Percentiles rank a stretch among this genome's conserved stretches.
Evolutionary conservation across 2,113 vertebrate genomes (phyloP).

Genomic region (Ailurus styani): DNA sequence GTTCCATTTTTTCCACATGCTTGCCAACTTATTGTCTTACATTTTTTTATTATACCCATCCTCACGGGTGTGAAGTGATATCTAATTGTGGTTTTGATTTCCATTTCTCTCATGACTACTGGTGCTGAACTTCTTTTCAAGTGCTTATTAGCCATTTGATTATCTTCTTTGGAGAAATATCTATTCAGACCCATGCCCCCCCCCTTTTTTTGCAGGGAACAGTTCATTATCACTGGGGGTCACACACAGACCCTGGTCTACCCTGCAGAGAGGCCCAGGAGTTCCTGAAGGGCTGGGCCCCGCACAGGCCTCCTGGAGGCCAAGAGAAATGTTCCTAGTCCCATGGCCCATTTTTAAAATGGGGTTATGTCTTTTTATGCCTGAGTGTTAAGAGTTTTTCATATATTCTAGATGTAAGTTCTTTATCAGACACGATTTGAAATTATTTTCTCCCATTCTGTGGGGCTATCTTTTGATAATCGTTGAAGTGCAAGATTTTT

Average conservation of each 20-base stretch:
- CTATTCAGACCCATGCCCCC: neutral
- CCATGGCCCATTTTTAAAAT: neutral
- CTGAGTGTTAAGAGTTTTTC: neutral
- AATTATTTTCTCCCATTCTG: neutral
- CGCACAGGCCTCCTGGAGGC: neutral
- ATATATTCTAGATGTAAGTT: neutral
- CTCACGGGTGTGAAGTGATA: neutral
- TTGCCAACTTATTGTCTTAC: neutral
- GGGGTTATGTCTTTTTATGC: neutral
- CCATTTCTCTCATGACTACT: neutral
- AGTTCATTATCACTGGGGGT: slow-evolving; percentile 43
- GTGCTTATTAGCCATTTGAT: neutral
- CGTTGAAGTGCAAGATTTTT: neutral
- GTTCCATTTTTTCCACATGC: neutral
- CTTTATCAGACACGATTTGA: neutral
- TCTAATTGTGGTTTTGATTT: neutral
- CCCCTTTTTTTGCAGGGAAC: too few relatives aligned
- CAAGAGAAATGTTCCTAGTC: neutral
- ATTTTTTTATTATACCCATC: neutral
- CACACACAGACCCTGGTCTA: neutral
- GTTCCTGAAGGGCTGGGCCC: neutral
- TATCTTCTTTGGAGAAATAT: neutral
- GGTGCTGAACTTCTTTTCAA: neutral
- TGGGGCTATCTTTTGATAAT: neutral
- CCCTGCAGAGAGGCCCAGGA: neutral